Evolutionary conservation across 2,113 vertebrate species (phyloP).

Genomic region (Onychorhynchus coronatus): DNA sequence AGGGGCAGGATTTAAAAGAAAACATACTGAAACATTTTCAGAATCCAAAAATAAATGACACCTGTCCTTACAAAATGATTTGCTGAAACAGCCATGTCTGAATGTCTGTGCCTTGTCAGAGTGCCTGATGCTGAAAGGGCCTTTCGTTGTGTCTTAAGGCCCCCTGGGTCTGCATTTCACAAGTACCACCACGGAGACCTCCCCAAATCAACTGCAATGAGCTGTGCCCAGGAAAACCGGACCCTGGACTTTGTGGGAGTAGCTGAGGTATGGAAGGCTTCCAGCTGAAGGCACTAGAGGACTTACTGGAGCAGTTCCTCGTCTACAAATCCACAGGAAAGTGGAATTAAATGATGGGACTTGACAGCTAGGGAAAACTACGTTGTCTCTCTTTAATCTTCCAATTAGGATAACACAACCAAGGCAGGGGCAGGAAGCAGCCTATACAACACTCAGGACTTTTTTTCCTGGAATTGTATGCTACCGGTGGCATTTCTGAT

Average conservation of each 20-base stretch:
- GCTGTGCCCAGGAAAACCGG: background rate
- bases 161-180: background rate
- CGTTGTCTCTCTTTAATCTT: conserved; percentile 15
- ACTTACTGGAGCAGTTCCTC: conserved; percentile 9
- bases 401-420: background rate
- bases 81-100: background rate
- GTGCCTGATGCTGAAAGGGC: background rate
- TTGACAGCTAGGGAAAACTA: background rate
- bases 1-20: background rate
- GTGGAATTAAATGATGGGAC: conserved; percentile 51
- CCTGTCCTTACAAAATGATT: conserved; percentile 14
- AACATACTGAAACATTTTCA: conserved; percentile 7
- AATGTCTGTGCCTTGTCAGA: background rate
- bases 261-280: background rate
- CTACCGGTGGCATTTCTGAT: background rate
- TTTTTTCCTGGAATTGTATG: background rate
- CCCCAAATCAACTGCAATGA: background rate
- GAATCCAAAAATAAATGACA: conserved; percentile 19
- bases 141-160: background rate
- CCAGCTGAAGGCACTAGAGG: background rate
- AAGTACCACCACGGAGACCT: background rate
- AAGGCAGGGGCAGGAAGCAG: background rate
- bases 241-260: background rate
- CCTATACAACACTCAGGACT: background rate
- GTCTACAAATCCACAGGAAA: conserved; percentile 25